Evolutionary conservation across 2,113 vertebrate species (phyloP).

Genomic region (Epinephelus cyanopodus): DNA sequence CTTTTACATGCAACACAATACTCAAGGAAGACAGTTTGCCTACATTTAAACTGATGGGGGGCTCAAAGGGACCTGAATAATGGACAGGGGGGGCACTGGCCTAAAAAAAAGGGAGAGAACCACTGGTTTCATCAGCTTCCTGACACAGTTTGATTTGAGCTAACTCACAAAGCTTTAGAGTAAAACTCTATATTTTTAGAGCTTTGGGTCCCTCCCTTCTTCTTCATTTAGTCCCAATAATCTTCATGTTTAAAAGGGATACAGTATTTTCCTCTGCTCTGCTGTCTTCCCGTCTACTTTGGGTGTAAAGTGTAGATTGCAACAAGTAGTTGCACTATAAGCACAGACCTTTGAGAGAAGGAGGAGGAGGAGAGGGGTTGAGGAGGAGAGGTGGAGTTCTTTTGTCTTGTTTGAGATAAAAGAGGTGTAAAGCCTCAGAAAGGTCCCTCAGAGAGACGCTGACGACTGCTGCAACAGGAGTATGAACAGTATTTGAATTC

Average conservation of each 20-base stretch:
- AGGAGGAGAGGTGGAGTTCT: constrained; percentile 52
- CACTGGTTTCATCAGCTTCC: too few species aligned
- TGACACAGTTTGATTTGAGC: too few species aligned
- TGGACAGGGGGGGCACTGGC: too few species aligned
- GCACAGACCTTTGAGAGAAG: background rate
- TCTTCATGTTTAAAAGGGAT: background rate
- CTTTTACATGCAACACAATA: too few species aligned
- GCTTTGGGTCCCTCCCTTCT: background rate
- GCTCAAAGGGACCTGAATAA: too few species aligned
- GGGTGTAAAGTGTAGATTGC: background rate
- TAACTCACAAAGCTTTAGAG: too few species aligned
- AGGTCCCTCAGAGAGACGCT: constrained; percentile 5
- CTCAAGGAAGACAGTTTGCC: too few species aligned
- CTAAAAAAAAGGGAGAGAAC: too few species aligned
- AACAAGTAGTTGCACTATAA: background rate
- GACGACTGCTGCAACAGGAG: constrained; percentile 20
- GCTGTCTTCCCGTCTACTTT: background rate
- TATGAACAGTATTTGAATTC: background rate
- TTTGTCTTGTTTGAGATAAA: constrained; percentile 26
- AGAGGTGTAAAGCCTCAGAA: constrained; percentile 4
- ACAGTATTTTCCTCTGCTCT: background rate
- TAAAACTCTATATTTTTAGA: background rate
- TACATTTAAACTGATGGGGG: too few species aligned
- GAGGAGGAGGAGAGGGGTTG: background rate
- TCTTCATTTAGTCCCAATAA: background rate